phyloP scores from a whole-genome alignment of 2,888 invertebrate species.

The Morpho achilles region DNA sequence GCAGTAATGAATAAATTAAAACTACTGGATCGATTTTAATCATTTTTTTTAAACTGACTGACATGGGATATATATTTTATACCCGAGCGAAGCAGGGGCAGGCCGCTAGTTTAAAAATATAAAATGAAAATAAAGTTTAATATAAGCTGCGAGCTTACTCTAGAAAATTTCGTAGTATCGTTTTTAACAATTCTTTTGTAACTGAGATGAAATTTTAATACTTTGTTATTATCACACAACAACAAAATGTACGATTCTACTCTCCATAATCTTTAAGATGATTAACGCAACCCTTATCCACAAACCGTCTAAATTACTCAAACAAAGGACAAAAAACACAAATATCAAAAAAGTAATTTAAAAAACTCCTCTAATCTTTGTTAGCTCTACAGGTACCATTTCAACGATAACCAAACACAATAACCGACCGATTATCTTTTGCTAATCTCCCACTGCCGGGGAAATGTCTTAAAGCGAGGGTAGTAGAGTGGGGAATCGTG shows the following conservation, averaged over 20 bases:
- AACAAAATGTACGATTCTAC: not conserved
- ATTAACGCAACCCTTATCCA: constrained; percentile 15
- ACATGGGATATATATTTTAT: no score
- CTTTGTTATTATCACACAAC: not conserved
- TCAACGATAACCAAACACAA: constrained; percentile 73
- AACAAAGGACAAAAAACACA: constrained; percentile 19
- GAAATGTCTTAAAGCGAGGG: constrained; percentile 27
- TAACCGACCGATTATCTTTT: constrained; percentile 64
- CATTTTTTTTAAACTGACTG: no score
- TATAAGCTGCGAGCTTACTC: no score
- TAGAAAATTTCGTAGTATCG: not conserved
- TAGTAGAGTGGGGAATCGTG: constrained; percentile 28
- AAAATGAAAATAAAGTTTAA: no score
- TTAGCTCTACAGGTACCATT: constrained; percentile 43
- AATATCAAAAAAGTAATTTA: constrained; percentile 18
- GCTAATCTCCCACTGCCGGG: constrained; percentile 38
- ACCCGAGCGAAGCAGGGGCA: no score
- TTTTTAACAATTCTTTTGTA: not conserved
- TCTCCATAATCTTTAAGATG: constrained; percentile 9
- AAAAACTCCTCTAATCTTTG: constrained; percentile 38
- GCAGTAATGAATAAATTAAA: no score
- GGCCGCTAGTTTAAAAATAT: no score
- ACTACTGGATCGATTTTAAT: no score
- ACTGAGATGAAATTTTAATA: not conserved
- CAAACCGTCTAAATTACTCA: constrained; percentile 16